Evolutionary conservation across 2,888 invertebrate genomes (phyloP), one percentile per base, ranked within the genome.

Genomic region (Sinelater perroti): DNA sequence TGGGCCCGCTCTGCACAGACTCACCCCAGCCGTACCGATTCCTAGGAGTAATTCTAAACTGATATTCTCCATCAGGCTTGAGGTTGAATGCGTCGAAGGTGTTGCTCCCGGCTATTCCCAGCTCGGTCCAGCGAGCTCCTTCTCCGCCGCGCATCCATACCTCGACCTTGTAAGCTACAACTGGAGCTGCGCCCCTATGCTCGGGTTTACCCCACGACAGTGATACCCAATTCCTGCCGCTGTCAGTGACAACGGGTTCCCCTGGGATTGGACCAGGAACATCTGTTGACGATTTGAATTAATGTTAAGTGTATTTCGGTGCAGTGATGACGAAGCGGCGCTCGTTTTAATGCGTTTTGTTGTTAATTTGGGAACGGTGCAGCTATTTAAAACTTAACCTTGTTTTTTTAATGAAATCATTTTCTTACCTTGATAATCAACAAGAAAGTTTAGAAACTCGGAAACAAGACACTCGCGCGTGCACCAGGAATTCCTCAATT

Each of bases 21-120:
- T 91, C 90, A 7, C 95, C 94, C 89, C 92, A 93, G 21, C 95
- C 96, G 72, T 92, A 93, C 67, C 93, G 86, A 80, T 95, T 95
- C 55, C 91, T 83, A 1, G 95, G 93, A 0, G 93, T 92, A 6
- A 95, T 86, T 53, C 94, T 85, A 79, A 95, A 95, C 75, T 91
- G 89, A 75, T 95, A 95, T 71, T 91, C 89, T 30, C 85, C 83
- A 33, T 89, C 90, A 26, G 89, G 84, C 70, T 88, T 88, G 53
- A 94, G 79, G 74, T 93, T 92, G 78, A 93, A 93, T 0, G 88
- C 90, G 74, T 94, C 94, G 74, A 88, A 92, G 5, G 87, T 86
- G 73, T 88, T 90, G 40, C 90, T 84, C 1, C 91, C 89, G 0
- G 91, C 88, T 38, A 93, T 83, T 8, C 93, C 93, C 24, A 93